Percentiles rank a stretch among this genome's conserved stretches.
phyloP scores from a whole-genome alignment of 2,888 invertebrate species.

The Diploptera punctata region DNA sequence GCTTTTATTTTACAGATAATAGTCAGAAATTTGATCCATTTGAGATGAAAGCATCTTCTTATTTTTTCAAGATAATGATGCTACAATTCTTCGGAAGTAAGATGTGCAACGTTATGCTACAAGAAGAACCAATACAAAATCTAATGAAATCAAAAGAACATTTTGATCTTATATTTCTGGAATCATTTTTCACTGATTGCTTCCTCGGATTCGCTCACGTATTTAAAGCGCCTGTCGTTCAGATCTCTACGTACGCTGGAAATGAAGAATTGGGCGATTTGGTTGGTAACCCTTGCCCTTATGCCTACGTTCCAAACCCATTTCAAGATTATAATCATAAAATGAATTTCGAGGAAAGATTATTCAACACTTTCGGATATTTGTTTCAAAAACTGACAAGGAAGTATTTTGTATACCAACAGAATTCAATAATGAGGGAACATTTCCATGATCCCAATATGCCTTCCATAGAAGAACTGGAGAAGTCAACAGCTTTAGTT shows the following conservation, averaged over 20 bases:
- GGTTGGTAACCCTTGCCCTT: conserved; percentile 58
- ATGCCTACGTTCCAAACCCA: conserved; percentile 59
- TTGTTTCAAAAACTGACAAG: neutral
- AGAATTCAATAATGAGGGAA: too few species aligned
- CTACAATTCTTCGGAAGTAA: conserved; percentile 8
- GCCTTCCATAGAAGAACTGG: too few species aligned
- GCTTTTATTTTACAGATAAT: too few species aligned
- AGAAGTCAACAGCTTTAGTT: too few species aligned
- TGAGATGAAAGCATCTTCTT: too few species aligned
- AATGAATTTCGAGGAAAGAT: conserved; percentile 56
- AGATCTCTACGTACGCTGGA: conserved; percentile 56
- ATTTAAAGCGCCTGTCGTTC: conserved; percentile 47
- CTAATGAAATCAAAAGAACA: conserved; percentile 23
- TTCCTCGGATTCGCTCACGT: conserved; percentile 34
- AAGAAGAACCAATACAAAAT: conserved; percentile 20
- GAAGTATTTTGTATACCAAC: neutral
- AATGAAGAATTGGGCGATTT: conserved; percentile 57
- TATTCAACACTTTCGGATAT: conserved; percentile 56
- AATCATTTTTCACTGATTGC: conserved; percentile 36
- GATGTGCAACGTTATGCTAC: neutral
- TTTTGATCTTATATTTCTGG: conserved; percentile 38
- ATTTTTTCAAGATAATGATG: too few species aligned
- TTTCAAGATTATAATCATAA: conserved; percentile 57
- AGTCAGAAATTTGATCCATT: too few species aligned
- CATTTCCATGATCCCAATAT: too few species aligned